These are phyloP conservation scores for Pterocles burchelli DNA, from an alignment of 2,113 vertebrate genomes.

Conservation along the genomic window DNA sequence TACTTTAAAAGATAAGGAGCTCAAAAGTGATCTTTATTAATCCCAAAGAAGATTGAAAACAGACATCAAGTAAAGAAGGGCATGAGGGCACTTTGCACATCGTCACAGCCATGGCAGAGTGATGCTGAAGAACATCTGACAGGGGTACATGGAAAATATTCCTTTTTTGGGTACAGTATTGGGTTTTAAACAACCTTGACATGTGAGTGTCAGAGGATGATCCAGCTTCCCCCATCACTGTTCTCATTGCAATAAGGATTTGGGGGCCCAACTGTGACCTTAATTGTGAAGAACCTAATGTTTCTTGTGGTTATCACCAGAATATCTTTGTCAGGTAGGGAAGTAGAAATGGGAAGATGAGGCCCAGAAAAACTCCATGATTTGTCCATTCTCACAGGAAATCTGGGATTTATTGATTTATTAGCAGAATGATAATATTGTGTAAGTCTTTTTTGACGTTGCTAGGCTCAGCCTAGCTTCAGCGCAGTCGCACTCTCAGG, in stretches of 20 bases:
- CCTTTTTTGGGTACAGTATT: neutral
- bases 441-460: neutral
- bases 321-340: neutral
- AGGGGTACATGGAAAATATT: neutral
- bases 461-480: neutral
- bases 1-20: neutral
- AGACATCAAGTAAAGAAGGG: neutral
- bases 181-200: neutral
- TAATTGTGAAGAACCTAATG: neutral
- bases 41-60: neutral
- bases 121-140: neutral
- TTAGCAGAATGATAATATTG: neutral
- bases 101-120: neutral
- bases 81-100: neutral
- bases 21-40: neutral
- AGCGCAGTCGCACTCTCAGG: neutral
- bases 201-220: neutral
- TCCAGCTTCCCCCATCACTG: neutral
- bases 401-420: neutral
- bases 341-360: neutral
- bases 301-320: neutral
- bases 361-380: neutral
- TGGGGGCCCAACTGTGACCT: neutral
- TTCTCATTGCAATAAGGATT: neutral
- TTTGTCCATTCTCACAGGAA: neutral